Percentiles rank a stretch among this genome's conserved stretches.
phyloP scores from a whole-genome alignment of 2,113 vertebrate genomes.

The Orientallactaga bullata region DNA sequence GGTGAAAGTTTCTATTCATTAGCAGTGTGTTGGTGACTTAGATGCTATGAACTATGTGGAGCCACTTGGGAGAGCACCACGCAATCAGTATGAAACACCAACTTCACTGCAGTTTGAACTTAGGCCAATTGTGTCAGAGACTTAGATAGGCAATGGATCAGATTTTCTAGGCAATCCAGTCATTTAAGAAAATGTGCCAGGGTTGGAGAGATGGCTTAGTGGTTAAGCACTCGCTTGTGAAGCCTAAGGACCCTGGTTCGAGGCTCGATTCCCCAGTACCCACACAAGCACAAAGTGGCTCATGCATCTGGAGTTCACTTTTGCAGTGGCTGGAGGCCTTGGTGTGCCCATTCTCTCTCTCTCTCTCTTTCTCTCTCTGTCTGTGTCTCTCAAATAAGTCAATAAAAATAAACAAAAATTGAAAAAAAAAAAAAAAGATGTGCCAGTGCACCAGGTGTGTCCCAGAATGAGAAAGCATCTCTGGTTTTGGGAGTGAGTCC shows the following conservation, averaged over 20 bases:
- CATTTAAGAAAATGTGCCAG: background rate
- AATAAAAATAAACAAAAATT: too few species aligned
- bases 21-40: slow-evolving; percentile 29
- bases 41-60: background rate
- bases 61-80: slow-evolving; percentile 8
- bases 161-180: background rate
- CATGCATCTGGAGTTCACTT: too few species aligned
- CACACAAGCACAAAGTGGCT: too few species aligned
- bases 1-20: background rate
- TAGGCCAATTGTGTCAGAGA: background rate
- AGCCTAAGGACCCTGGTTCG: too few species aligned
- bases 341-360: too few species aligned
- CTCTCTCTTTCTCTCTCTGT: too few species aligned
- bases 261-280: too few species aligned
- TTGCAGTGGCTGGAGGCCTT: too few species aligned
- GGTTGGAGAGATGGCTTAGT: too few species aligned
- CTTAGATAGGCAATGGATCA: background rate
- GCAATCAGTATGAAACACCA: slow-evolving; percentile 10
- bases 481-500: background rate
- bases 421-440: too few species aligned
- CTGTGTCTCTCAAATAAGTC: too few species aligned
- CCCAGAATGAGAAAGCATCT: background rate
- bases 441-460: background rate
- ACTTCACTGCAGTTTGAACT: background rate
- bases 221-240: too few species aligned